phyloP scores from a whole-genome alignment of 92 coral and sea anemone species.

The Nematostella vectensis region DNA sequence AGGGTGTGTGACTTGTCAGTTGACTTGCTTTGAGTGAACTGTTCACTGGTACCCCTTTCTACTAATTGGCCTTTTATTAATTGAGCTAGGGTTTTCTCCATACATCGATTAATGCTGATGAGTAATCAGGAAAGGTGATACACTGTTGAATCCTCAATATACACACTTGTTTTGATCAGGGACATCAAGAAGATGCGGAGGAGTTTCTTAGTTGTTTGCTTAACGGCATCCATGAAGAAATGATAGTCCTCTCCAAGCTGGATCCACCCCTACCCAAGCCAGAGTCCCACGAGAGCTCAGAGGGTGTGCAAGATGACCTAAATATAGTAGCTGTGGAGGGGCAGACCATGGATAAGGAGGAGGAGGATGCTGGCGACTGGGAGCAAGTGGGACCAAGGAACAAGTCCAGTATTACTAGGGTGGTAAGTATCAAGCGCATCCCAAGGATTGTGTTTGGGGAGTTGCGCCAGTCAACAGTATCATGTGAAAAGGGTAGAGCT shows the following conservation, averaged over 20 bases:
- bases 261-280: slow-evolving; percentile 25
- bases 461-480: too few relatives aligned
- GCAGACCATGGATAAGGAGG: slow-evolving; percentile 3
- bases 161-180: slow-evolving; percentile 54
- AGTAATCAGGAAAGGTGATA: too few relatives aligned
- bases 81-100: too few relatives aligned
- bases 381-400: slow-evolving; percentile 98
- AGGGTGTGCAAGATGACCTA: slow-evolving; percentile 2
- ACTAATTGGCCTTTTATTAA: too few relatives aligned
- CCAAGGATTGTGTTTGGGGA: too few relatives aligned
- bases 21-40: too few relatives aligned
- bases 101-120: too few relatives aligned
- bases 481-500: too few relatives aligned
- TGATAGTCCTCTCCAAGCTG: slow-evolving; percentile 49
- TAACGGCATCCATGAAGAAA: slow-evolving; percentile 94
- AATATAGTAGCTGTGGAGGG: slow-evolving; percentile 14
- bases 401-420: slow-evolving; percentile 92
- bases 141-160: too few relatives aligned
- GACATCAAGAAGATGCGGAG: slow-evolving; percentile 95
- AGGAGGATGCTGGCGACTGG: slow-evolving; percentile 89
- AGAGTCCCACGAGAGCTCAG: slow-evolving; percentile 1
- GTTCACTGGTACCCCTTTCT: too few relatives aligned
- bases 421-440: slow-evolving; percentile 40
- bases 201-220: slow-evolving; percentile 90
- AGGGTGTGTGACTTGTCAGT: too few relatives aligned